phyloP scores from a whole-genome alignment of 2,888 invertebrate genomes.

The Caenorhabditis wallacei region DNA sequence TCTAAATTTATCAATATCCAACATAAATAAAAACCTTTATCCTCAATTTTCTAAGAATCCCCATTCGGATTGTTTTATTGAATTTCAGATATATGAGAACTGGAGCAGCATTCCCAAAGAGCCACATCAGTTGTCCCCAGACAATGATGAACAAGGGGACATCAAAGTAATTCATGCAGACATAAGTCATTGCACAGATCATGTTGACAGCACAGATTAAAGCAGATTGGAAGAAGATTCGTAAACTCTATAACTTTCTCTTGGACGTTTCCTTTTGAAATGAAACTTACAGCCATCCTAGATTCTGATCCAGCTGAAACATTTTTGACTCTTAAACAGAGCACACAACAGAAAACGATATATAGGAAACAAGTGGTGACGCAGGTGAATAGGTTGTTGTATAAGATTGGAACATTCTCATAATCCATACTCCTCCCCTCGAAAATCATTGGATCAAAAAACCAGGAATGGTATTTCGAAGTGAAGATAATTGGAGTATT shows the following conservation, averaged over 20 bases:
- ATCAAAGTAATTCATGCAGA: conserved; percentile 14
- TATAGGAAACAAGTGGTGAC: conserved; percentile 67
- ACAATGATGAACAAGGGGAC: conserved; percentile 33
- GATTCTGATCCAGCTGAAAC: conserved; percentile 2
- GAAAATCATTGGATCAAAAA: conserved; percentile 71
- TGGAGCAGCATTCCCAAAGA: conserved; percentile 51
- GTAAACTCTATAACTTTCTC: neutral
- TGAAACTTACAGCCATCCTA: neutral
- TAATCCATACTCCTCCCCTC: conserved; percentile 13
- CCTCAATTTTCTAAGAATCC: neutral
- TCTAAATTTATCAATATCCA: too few species aligned
- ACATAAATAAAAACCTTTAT: neutral
- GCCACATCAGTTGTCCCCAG: conserved; percentile 45
- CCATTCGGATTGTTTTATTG: conserved; percentile 43
- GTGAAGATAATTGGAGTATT: conserved; percentile 70
- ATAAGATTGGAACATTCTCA: conserved; percentile 63
- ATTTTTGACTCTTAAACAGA: conserved; percentile 45
- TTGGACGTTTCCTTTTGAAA: neutral
- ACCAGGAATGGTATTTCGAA: conserved; percentile 69
- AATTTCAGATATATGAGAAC: conserved; percentile 39
- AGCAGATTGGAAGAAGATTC: conserved; percentile 27
- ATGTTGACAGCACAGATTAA: conserved; percentile 26
- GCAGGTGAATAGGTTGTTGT: conserved; percentile 65
- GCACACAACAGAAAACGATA: conserved; percentile 45
- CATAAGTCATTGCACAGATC: conserved; percentile 2